Evolutionary conservation across 2,888 invertebrate species (phyloP).

Genomic region (Megaustenia siamemsis): DNA sequence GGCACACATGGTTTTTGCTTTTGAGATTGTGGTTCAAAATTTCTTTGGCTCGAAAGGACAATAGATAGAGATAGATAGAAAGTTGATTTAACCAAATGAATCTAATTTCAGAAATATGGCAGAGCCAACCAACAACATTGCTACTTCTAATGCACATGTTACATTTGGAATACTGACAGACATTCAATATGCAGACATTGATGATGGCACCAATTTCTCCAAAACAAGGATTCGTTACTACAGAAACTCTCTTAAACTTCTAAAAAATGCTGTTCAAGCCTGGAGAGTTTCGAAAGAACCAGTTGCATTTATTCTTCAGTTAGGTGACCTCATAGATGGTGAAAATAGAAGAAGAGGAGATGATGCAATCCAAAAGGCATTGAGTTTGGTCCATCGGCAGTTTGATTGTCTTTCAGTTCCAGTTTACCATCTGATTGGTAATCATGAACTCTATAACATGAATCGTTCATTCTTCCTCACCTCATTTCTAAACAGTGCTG

Average conservation of each 20-base stretch:
- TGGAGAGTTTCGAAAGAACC: constrained; percentile 67
- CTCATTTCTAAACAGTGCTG: constrained; percentile 63
- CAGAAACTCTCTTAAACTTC: constrained; percentile 73
- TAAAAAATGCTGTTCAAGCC: constrained; percentile 71
- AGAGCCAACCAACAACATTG: neutral
- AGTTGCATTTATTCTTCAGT: constrained; percentile 76
- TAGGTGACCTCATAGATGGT: constrained; percentile 80
- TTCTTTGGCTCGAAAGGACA: too few species aligned
- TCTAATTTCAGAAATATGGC: neutral
- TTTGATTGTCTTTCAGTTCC: constrained; percentile 65
- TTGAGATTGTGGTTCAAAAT: too few species aligned
- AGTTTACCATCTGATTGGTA: constrained; percentile 78
- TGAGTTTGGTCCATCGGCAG: constrained; percentile 67
- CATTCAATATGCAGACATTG: constrained; percentile 80
- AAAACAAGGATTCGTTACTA: constrained; percentile 76
- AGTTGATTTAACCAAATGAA: too few species aligned
- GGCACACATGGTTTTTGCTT: too few species aligned
- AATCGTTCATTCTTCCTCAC: constrained; percentile 66
- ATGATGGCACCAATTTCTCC: constrained; percentile 75
- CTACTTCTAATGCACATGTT: constrained; percentile 47
- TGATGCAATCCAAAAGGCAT: constrained; percentile 64
- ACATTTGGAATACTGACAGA: constrained; percentile 80
- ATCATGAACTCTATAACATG: constrained; percentile 81
- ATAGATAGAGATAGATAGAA: too few species aligned
- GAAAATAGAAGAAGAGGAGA: constrained; percentile 64